These are phyloP conservation scores for Zapus hudsonius DNA, from an alignment of 2,113 vertebrate species.

Conservation along the genomic window DNA sequence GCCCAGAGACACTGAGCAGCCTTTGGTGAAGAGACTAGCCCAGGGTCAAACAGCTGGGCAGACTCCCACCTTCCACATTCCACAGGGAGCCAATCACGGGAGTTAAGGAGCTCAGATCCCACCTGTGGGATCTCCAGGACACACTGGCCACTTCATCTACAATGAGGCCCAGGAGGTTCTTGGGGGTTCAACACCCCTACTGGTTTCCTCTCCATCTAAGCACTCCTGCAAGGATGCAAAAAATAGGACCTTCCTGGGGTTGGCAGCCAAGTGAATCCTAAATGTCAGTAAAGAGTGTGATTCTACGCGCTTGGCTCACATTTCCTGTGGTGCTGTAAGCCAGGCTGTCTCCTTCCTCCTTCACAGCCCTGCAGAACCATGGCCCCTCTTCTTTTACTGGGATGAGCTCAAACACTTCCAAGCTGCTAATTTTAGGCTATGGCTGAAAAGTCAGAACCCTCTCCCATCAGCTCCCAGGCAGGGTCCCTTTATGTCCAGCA, in stretches of 20 bases:
- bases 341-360: constrained; percentile 57
- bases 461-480: background rate
- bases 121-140: background rate
- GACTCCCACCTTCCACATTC: background rate
- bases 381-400: constrained; percentile 52
- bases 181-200: background rate
- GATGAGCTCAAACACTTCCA: constrained; percentile 54
- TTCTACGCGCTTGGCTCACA: constrained; percentile 58
- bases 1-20: background rate
- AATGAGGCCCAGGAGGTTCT: background rate
- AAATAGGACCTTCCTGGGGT: constrained; percentile 49
- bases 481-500: background rate
- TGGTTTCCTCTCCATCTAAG: background rate
- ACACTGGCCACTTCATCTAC: background rate
- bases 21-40: background rate
- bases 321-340: background rate
- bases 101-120: background rate
- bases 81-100: background rate
- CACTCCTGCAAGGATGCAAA: constrained; percentile 31
- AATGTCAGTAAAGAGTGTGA: constrained; percentile 68
- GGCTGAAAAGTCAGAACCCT: constrained; percentile 46
- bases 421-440: constrained; percentile 68
- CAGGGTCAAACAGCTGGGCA: background rate
- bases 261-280: constrained; percentile 60
- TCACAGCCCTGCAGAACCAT: constrained; percentile 52